phyloP scores from a whole-genome alignment of 2,888 invertebrate genomes.

The Platerodrilus igneus region DNA sequence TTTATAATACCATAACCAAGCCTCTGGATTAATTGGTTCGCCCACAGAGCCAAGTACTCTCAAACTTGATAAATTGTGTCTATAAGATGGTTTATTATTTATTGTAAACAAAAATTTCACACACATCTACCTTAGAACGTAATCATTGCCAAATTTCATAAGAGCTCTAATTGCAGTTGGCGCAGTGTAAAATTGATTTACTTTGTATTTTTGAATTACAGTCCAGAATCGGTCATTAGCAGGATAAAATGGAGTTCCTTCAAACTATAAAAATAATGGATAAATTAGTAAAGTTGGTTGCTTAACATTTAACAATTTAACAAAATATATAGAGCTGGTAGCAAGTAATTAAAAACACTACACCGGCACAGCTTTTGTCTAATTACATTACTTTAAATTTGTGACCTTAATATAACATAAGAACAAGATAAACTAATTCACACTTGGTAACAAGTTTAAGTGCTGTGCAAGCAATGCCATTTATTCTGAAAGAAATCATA shows the following conservation, averaged over 20 bases:
- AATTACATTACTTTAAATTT: too few relatives aligned
- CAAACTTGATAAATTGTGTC: conserved; percentile 60
- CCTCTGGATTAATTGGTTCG: conserved; percentile 98
- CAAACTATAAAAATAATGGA: conserved; percentile 69
- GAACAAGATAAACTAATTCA: too few relatives aligned
- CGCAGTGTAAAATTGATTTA: conserved; percentile 96
- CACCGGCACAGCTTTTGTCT: too few relatives aligned
- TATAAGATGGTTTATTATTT: conserved; percentile 47
- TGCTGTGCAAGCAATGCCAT: too few relatives aligned
- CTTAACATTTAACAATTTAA: too few relatives aligned
- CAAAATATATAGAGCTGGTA: too few relatives aligned
- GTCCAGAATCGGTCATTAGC: conserved; percentile 91
- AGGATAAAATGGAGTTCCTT: conserved; percentile 96
- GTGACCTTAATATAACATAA: too few relatives aligned
- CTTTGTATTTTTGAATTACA: conserved; percentile 88
- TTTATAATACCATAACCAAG: conserved; percentile 94
- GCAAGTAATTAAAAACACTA: too few relatives aligned
- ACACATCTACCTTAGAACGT: conserved; percentile 65
- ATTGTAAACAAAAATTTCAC: not conserved
- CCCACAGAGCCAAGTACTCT: conserved; percentile 94
- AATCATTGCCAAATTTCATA: conserved; percentile 89
- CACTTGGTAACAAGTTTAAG: too few relatives aligned
- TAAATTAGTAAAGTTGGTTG: too few relatives aligned
- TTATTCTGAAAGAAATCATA: too few relatives aligned
- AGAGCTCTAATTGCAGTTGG: conserved; percentile 95